phyloP scores from a whole-genome alignment of 2,888 invertebrate genomes.

The Trissolcus brochymenae region DNA sequence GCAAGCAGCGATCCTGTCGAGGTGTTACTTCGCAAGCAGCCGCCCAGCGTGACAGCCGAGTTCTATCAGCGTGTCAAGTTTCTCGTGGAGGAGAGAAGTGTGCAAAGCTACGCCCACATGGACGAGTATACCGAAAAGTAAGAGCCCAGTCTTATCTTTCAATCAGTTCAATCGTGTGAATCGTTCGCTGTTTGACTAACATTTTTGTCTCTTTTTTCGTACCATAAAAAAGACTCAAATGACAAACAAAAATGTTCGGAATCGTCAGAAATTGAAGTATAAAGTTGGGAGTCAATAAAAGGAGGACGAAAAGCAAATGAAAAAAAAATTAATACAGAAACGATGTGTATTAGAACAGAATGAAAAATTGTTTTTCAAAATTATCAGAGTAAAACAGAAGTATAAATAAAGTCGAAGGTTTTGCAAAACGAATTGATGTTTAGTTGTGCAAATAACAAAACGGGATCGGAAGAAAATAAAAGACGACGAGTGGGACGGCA shows the following conservation, averaged over 20 bases:
- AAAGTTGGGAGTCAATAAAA: conserved; percentile 13
- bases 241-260: conserved; percentile 4
- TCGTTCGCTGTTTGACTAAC: conserved; percentile 55
- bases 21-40: conserved; percentile 95
- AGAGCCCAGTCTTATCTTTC: conserved; percentile 75
- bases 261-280: too few relatives aligned
- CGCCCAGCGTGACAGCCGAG: conserved; percentile 96
- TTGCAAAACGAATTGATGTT: conserved; percentile 1
- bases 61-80: conserved; percentile 99
- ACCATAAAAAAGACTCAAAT: conserved; percentile 6
- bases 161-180: conserved; percentile 46
- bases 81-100: conserved; percentile 98
- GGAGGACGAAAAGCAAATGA: conserved; percentile 13
- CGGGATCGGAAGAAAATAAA: background rate
- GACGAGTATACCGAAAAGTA: conserved; percentile 99
- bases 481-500: background rate
- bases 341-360: background rate
- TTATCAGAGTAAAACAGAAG: background rate
- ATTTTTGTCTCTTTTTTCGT: conserved; percentile 29
- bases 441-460: conserved; percentile 4
- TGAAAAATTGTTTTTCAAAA: background rate
- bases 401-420: conserved; percentile 9
- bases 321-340: conserved; percentile 21
- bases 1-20: conserved; percentile 98
- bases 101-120: conserved; percentile 98